These are phyloP conservation scores for Planococcus citri DNA, from an alignment of 1,140 invertebrate species.

Conservation along the genomic window DNA sequence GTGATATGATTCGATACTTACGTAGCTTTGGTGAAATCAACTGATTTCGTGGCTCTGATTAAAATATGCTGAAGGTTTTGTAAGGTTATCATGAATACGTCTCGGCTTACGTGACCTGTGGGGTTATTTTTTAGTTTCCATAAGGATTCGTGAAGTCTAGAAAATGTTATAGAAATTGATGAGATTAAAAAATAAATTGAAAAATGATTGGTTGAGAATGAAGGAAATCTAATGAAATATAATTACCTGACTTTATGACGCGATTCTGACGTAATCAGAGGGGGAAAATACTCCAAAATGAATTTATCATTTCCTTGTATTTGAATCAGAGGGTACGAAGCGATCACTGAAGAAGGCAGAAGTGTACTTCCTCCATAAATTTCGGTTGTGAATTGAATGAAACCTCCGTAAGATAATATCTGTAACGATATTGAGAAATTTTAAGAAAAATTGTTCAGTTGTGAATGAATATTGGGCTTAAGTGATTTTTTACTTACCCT, in stretches of 20 bases:
- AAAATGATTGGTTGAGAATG: no score
- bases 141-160: constrained; percentile 45
- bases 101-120: constrained; percentile 47
- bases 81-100: constrained; percentile 75
- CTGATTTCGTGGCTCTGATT: constrained; percentile 57
- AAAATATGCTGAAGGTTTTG: constrained; percentile 73
- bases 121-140: constrained; percentile 52
- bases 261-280: constrained; percentile 34
- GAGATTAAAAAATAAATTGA: constrained; percentile 9
- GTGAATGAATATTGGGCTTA: neutral
- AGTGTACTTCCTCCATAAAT: constrained; percentile 45
- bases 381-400: constrained; percentile 61
- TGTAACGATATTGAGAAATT: constrained; percentile 33
- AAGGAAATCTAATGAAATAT: neutral
- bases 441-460: no score
- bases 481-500: constrained; percentile 42
- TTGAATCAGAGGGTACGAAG: constrained; percentile 65
- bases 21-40: constrained; percentile 48
- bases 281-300: constrained; percentile 60
- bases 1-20: constrained; percentile 35
- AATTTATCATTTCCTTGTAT: constrained; percentile 66
- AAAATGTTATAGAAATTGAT: neutral
- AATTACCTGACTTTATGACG: constrained; percentile 48
- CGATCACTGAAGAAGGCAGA: constrained; percentile 44
- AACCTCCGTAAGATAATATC: constrained; percentile 84